A percentile compares a stretch with the other conserved stretches of the same genome.
phyloP scores from a whole-genome alignment of 2,888 invertebrate species.

The Dolichomitus sp. region DNA sequence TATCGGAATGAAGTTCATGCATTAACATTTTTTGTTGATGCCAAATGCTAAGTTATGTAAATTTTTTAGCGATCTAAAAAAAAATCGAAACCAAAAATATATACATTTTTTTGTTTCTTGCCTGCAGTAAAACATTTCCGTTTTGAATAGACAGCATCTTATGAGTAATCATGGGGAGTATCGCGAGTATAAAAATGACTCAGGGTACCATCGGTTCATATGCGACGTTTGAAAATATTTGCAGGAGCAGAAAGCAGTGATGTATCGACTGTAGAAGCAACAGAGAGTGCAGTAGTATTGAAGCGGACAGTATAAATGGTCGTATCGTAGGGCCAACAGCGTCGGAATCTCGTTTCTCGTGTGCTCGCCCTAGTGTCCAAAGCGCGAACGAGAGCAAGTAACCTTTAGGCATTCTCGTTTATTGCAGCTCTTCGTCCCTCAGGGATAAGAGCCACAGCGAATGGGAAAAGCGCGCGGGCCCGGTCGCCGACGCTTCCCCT shows the following conservation, averaged over 20 bases:
- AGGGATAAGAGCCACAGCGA: conserved; percentile 37
- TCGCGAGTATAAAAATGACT: not conserved
- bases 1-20: too few species aligned
- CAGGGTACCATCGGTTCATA: not conserved
- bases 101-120: too few species aligned
- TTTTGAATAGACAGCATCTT: not conserved
- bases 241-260: not conserved
- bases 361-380: conserved; percentile 11
- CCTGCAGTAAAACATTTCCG: not conserved
- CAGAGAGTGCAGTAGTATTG: not conserved
- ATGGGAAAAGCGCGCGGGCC: conserved; percentile 12
- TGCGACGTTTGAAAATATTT: not conserved
- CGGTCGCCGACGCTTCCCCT: conserved; percentile 23
- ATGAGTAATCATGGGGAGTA: not conserved
- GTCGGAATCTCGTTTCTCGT: conserved; percentile 5
- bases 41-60: too few species aligned
- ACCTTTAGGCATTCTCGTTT: conserved; percentile 39
- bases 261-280: not conserved
- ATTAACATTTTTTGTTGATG: too few species aligned
- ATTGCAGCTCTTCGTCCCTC: conserved; percentile 24
- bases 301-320: conserved; percentile 11
- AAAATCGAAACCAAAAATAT: too few species aligned
- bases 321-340: not conserved
- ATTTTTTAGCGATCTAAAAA: too few species aligned
- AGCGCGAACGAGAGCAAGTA: conserved; percentile 41